Evolutionary conservation across 2,113 vertebrate genomes (phyloP).

Genomic region (Oceanites oceanicus): DNA sequence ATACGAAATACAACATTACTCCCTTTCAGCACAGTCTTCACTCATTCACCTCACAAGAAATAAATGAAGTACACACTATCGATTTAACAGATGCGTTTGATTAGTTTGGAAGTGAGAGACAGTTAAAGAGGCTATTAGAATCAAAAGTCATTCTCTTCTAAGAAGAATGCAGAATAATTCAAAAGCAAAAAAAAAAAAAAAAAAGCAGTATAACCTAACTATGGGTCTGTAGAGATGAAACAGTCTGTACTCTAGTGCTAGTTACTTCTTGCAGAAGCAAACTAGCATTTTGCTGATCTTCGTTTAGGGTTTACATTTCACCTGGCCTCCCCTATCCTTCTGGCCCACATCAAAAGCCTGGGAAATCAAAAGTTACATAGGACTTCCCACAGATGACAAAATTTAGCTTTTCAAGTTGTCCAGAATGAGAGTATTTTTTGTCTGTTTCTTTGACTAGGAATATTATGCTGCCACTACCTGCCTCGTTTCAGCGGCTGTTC

Average conservation of each 20-base stretch:
- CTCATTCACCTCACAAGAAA: not conserved
- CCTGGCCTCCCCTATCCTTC: not conserved
- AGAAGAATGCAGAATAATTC: not conserved
- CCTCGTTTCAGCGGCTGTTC: fast-evolving
- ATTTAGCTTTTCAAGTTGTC: not conserved
- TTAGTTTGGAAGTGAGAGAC: not conserved
- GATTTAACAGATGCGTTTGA: not conserved
- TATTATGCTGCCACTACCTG: not conserved
- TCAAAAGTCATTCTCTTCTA: not conserved
- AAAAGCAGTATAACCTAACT: not conserved
- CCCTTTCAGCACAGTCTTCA: not conserved
- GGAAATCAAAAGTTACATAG: not conserved
- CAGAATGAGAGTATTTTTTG: not conserved
- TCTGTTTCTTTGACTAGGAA: not conserved
- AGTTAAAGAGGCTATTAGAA: not conserved
- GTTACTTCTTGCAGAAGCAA: not conserved
- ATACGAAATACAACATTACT: not conserved
- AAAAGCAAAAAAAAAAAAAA: not conserved
- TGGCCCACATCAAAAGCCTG: not conserved
- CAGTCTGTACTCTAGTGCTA: not conserved
- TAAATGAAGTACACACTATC: fast-evolving
- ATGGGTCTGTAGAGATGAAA: not conserved
- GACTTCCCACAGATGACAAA: not conserved
- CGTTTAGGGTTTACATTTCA: not conserved
- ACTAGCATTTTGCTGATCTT: not conserved